Percentiles rank a stretch among this genome's conserved stretches.
phyloP scores from a whole-genome alignment of 2,888 invertebrate species.

The Acrocyrtus sp. region DNA sequence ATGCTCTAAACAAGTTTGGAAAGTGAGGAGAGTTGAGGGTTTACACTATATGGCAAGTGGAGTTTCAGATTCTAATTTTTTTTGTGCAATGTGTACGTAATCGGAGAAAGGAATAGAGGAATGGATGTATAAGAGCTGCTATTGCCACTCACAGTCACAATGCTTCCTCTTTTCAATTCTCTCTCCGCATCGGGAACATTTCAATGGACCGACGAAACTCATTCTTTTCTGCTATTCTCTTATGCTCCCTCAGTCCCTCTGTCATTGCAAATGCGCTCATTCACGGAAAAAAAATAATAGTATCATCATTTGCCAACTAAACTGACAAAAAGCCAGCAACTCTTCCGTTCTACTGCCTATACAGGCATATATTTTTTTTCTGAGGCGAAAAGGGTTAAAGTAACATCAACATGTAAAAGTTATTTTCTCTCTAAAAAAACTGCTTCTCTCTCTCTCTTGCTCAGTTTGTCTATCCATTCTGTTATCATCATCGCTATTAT shows the following conservation, averaged over 20 bases:
- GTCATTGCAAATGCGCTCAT: no score
- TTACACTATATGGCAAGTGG: no score
- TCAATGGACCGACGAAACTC: neutral
- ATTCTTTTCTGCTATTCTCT: constrained; percentile 2
- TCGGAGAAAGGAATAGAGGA: no score
- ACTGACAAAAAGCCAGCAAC: neutral
- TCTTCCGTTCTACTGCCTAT: neutral
- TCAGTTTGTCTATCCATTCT: neutral
- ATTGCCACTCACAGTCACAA: no score
- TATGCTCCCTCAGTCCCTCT: neutral
- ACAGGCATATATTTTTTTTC: neutral
- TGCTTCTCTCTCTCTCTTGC: neutral
- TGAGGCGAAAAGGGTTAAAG: neutral
- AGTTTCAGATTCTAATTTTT: no score
- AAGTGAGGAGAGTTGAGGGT: no score
- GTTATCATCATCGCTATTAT: neutral
- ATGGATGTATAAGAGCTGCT: no score
- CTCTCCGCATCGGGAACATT: constrained; percentile 21
- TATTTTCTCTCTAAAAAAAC: neutral
- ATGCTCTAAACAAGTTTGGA: no score
- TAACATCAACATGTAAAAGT: no score
- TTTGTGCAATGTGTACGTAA: no score
- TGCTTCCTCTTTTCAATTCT: neutral
- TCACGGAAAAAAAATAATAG: no score
- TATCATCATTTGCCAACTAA: neutral